Percentiles rank a stretch among this genome's conserved stretches.
phyloP scores from a whole-genome alignment of 2,797 vertebrate genomes.

The Malacoctenus gilli region DNA sequence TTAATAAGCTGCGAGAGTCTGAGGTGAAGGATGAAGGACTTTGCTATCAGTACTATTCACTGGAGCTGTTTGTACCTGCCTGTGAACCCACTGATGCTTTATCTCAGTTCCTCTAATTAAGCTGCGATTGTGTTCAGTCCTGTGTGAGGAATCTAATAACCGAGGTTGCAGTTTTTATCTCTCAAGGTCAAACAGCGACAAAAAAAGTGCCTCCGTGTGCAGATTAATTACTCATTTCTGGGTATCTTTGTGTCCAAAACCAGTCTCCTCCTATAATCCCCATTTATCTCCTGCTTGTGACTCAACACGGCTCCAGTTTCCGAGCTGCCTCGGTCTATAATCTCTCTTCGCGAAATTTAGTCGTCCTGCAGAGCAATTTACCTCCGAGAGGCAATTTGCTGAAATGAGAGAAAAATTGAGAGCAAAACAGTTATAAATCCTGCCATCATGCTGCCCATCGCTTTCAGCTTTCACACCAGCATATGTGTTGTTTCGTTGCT shows the following conservation, averaged over 20 bases:
- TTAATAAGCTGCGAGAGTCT: constrained; percentile 30
- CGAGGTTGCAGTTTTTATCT: constrained; percentile 25
- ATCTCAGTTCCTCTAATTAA: constrained; percentile 59
- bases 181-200: constrained; percentile 55
- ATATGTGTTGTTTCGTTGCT: constrained; percentile 41
- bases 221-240: constrained; percentile 36
- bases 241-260: constrained; percentile 22
- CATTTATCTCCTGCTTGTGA: constrained; percentile 41
- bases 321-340: constrained; percentile 42
- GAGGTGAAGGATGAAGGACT: constrained; percentile 28
- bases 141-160: constrained; percentile 11
- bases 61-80: constrained; percentile 27
- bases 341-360: constrained; percentile 43
- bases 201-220: constrained; percentile 10
- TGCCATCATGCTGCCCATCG: constrained; percentile 10
- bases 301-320: constrained; percentile 49
- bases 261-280: too few relatives aligned
- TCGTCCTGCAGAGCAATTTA: constrained; percentile 43
- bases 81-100: constrained; percentile 31
- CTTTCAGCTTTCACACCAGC: constrained; percentile 34
- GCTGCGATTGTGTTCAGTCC: constrained; percentile 31
- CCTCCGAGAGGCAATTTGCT: constrained; percentile 44
- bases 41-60: constrained; percentile 24
- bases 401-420: too few relatives aligned
- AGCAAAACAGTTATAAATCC: not conserved